Base-by-base conservation (phyloP, 2,797 vertebrate genomes). In the Helicolenus hilgendorfi region DNA sequence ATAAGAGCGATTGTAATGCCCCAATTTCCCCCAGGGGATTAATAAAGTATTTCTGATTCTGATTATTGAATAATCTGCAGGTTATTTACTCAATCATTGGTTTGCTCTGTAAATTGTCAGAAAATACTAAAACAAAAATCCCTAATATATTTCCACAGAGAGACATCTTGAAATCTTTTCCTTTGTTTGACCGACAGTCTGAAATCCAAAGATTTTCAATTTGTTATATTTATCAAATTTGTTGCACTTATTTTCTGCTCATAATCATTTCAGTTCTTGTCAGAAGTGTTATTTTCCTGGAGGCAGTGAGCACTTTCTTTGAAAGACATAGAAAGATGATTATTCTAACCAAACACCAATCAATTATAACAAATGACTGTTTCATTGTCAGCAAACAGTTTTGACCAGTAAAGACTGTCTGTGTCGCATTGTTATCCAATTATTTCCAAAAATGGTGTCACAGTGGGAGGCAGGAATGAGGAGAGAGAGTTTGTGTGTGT, bases 391-490 rank as follows among this genome's bases (percentile, higher is more conserved):
- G 59, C 56, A 75, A 77, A 88, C 59, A 75, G 45, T 82, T 79
- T 26, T 24, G 18, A 36, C 55, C 24, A 33, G 77, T 22, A 49
- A 78, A 58, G 20, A 70, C 49, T 11, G 68, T 64, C 58, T 72
- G 58, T 80, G 45, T 77, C 4, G 8, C 56, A 83, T 67, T 79
- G 70, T 75, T 82, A 74, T 81, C 80, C 69, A 79, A 80, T 87
- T 85, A 85, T 63, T 82, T 64, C 29, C 68, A 18, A 55, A 64
- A 85, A 73, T 36, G 22, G 58, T 73, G 62, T 70, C 79, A 55
- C 29, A 49, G 74, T 78, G 77, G 68, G 84, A 49, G 74, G 81
- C 65, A 84, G 79, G 45, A 67, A 35, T 49, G 20, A 79, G 35
- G 41, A 67, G 6, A 15, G 2, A 11, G 14, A 24, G 38, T 24